Evolutionary conservation across 2,888 invertebrate species (phyloP).

Genomic region (Latrodectus elegans): DNA sequence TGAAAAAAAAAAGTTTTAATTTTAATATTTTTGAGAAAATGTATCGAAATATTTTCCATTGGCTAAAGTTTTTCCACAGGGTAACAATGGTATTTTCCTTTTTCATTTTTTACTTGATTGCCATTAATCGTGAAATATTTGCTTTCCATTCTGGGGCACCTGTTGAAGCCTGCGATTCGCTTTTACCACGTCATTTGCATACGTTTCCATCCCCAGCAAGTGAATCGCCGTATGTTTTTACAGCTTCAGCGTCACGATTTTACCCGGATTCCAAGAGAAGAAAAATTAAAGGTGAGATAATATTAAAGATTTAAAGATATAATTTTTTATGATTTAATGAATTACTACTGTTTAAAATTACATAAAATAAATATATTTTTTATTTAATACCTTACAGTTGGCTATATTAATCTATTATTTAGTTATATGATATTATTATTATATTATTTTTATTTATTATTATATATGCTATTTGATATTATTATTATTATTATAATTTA

Average conservation of each 20-base stretch:
- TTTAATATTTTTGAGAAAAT: not conserved
- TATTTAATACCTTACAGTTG: too few species aligned
- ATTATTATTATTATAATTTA: too few species aligned
- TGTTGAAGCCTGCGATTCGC: conserved; percentile 70
- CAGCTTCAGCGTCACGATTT: conserved; percentile 43
- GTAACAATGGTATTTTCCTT: not conserved
- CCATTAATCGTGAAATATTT: not conserved
- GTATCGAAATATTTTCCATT: not conserved
- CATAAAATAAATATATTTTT: not conserved
- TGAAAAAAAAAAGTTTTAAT: not conserved
- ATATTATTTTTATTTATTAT: too few species aligned
- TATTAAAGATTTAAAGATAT: too few species aligned
- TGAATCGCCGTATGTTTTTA: conserved; percentile 56
- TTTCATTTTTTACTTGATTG: not conserved
- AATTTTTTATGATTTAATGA: too few species aligned
- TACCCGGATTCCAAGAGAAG: conserved; percentile 59
- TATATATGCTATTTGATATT: too few species aligned
- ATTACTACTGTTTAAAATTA: not conserved
- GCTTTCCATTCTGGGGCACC: conserved; percentile 70
- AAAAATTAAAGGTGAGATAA: conserved; percentile 62
- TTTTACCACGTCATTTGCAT: conserved; percentile 69
- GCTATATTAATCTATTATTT: too few species aligned
- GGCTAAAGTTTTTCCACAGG: not conserved
- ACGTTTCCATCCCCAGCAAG: conserved; percentile 42
- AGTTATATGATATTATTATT: too few species aligned